Percentiles rank a stretch among this genome's conserved stretches.
Conservation (phyloP, 2,888 invertebrate genomes). For the Cylloceria caligata region DNA sequence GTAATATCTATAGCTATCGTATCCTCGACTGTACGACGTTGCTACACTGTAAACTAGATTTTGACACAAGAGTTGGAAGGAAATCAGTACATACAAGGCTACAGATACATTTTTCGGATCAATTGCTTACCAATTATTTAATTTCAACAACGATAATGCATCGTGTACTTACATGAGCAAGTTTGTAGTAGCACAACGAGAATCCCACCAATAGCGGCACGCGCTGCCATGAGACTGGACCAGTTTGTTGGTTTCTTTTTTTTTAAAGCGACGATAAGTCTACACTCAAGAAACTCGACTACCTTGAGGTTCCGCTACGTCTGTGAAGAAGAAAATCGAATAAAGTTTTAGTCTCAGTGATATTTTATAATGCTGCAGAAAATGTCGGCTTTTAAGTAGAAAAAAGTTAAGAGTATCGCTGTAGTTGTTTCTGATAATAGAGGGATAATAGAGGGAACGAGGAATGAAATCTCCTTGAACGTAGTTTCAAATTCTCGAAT, state of each 20-base stretch:
- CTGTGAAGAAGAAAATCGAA: conserved; percentile 33
- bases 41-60: background rate
- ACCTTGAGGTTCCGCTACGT: background rate
- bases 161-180: conserved; percentile 80
- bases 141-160: background rate
- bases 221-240: conserved; percentile 81
- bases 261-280: conserved; percentile 29
- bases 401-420: too few species aligned
- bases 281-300: conserved; percentile 16
- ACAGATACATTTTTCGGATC: background rate
- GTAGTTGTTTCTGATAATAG: too few species aligned
- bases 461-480: background rate
- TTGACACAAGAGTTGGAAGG: background rate
- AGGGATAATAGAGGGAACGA: too few species aligned
- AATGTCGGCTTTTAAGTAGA: too few species aligned
- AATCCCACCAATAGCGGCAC: conserved; percentile 79
- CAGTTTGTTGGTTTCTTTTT: conserved; percentile 20
- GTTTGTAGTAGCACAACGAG: conserved; percentile 80
- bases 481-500: background rate
- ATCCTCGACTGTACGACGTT: background rate
- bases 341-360: background rate
- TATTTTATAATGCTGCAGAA: too few species aligned
- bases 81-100: background rate
- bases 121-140: background rate
- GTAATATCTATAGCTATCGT: background rate